A percentile compares a stretch with the other conserved stretches of the same genome.
These are phyloP conservation scores for Scytalopus superciliaris DNA, from an alignment of 2,113 vertebrate genomes.

Conservation along the genomic window DNA sequence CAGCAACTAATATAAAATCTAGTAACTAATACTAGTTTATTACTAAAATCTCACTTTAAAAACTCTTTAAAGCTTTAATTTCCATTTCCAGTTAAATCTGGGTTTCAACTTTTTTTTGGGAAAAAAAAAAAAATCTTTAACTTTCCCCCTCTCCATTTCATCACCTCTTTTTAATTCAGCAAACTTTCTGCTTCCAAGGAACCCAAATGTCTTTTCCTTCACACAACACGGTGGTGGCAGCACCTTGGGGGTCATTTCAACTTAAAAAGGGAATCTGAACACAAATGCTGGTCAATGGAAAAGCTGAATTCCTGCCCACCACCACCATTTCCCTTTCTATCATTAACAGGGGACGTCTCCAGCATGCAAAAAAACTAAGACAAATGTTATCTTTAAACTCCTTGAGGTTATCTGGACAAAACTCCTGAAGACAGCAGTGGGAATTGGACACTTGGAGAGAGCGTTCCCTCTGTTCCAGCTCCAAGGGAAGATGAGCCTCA, in stretches of 20 bases:
- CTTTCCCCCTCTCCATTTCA: not conserved
- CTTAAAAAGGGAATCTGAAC: not conserved
- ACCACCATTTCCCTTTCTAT: not conserved
- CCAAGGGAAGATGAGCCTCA: not conserved
- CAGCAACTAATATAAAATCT: not conserved
- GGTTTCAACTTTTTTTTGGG: not conserved
- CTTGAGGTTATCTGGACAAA: not conserved
- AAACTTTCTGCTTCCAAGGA: not conserved
- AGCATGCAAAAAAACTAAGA: not conserved
- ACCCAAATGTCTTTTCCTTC: not conserved
- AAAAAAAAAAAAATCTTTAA: fast-evolving
- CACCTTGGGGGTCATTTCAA: not conserved
- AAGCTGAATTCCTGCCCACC: not conserved
- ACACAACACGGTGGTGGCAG: not conserved
- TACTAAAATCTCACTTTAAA: not conserved
- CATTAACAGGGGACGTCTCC: not conserved
- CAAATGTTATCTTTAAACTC: not conserved
- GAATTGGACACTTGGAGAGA: not conserved
- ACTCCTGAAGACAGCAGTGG: not conserved
- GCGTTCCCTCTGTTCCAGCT: not conserved
- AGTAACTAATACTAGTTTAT: not conserved
- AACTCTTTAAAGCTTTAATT: not conserved
- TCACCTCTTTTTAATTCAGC: not conserved
- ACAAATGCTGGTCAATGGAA: not conserved
- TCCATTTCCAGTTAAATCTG: not conserved